These are phyloP conservation scores for Stigmatopora nigra DNA, from an alignment of 2,113 vertebrate genomes.

Conservation along the genomic window DNA sequence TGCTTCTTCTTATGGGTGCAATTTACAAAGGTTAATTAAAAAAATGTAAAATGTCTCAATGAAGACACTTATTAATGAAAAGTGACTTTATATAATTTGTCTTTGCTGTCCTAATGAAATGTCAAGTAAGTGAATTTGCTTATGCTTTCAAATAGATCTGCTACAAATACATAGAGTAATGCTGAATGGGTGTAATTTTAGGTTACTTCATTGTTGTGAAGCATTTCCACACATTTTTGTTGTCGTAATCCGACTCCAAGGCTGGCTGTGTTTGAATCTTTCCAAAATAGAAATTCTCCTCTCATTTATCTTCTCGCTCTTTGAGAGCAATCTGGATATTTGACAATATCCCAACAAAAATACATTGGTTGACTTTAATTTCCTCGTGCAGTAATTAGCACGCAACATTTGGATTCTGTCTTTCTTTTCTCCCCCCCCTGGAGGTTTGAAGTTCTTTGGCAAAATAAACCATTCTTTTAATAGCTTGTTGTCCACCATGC, in stretches of 20 bases:
- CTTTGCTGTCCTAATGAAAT: background rate
- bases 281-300: background rate
- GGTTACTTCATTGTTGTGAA: background rate
- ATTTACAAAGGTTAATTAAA: no score
- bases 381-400: background rate
- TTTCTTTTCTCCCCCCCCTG: slow-evolving; percentile 4
- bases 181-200: background rate
- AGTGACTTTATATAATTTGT: background rate
- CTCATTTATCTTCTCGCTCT: background rate
- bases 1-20: no score
- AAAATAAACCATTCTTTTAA: background rate
- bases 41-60: no score
- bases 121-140: background rate
- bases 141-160: background rate
- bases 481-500: background rate
- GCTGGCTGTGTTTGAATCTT: background rate
- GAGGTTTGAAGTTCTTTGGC: background rate
- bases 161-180: background rate
- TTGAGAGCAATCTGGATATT: background rate
- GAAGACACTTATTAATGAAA: background rate
- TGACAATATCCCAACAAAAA: background rate
- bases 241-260: background rate
- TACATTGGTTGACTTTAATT: slow-evolving; percentile 3
- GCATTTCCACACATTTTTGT: background rate
- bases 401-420: slow-evolving; percentile 5